These are phyloP conservation scores for Emmelina monodactyla DNA, from an alignment of 2,888 invertebrate species.

Conservation along the genomic window DNA sequence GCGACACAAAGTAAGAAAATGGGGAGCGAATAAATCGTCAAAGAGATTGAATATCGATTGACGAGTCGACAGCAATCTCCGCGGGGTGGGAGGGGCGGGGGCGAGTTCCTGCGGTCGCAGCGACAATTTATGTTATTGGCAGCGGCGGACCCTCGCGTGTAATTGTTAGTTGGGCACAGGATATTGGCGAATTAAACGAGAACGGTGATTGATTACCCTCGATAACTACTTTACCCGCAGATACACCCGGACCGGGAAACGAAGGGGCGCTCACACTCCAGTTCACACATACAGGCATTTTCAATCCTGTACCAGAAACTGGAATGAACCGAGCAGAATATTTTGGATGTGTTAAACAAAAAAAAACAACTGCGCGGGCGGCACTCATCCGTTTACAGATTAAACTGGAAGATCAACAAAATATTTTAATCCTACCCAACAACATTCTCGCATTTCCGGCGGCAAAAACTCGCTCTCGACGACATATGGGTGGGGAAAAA, in stretches of 20 bases:
- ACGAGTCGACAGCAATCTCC: slow-evolving; percentile 53
- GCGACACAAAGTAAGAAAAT: slow-evolving; percentile 55
- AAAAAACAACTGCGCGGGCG: slow-evolving; percentile 30
- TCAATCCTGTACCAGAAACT: no score
- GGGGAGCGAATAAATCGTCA: slow-evolving; percentile 55
- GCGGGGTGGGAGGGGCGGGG: slow-evolving; percentile 16
- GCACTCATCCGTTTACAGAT: slow-evolving; percentile 40
- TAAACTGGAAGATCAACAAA: slow-evolving; percentile 59
- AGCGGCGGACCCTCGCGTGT: slow-evolving; percentile 54
- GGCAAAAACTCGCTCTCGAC: slow-evolving; percentile 44
- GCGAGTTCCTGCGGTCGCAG: slow-evolving; percentile 52
- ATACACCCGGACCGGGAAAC: slow-evolving; percentile 38
- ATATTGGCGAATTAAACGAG: slow-evolving; percentile 60
- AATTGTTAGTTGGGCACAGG: slow-evolving; percentile 61
- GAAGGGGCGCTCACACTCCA: slow-evolving; percentile 22
- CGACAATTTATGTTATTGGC: slow-evolving; percentile 64
- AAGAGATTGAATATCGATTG: slow-evolving; percentile 67
- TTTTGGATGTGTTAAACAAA: slow-evolving; percentile 21
- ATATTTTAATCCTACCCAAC: slow-evolving; percentile 57
- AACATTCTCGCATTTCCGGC: slow-evolving; percentile 59
- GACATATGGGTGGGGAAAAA: slow-evolving; percentile 61
- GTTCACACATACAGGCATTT: no score
- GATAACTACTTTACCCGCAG: slow-evolving; percentile 43
- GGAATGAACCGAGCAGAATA: slow-evolving; percentile 26
- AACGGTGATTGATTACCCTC: slow-evolving; percentile 56